A percentile compares a stretch with the other conserved stretches of the same genome.
Evolutionary conservation across 2,797 vertebrate species (phyloP).

Genomic region (Rhinophrynus dorsalis): DNA sequence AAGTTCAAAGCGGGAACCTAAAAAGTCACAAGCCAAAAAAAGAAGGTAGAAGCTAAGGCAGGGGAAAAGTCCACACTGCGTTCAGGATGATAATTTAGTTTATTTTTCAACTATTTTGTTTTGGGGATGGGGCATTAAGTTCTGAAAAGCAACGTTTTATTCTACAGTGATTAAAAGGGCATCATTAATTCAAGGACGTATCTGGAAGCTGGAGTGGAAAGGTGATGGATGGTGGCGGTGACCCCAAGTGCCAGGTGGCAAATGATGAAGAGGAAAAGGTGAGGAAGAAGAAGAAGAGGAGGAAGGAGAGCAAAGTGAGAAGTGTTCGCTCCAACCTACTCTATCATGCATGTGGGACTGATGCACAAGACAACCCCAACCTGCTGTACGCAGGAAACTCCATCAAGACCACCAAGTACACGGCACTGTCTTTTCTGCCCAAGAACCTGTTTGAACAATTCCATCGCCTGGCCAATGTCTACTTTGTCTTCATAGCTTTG

Average conservation of each 20-base stretch:
- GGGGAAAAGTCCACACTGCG: not conserved
- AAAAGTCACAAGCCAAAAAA: conserved; percentile 57
- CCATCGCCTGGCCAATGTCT: conserved; percentile 93
- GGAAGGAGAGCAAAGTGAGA: conserved; percentile 75
- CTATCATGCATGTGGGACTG: conserved; percentile 66
- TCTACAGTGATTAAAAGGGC: not conserved
- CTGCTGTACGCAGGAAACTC: conserved; percentile 79
- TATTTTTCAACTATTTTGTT: too few relatives aligned
- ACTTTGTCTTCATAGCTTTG: conserved; percentile 94
- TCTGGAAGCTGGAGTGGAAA: conserved; percentile 56
- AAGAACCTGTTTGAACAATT: conserved; percentile 98
- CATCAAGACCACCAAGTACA: conserved; percentile 96
- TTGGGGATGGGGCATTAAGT: not conserved
- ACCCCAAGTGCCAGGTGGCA: conserved; percentile 46
- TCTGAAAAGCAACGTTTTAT: not conserved
- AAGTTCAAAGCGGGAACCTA: conserved; percentile 57
- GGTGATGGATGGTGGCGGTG: conserved; percentile 63
- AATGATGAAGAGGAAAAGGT: conserved; percentile 38
- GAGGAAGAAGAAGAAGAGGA: conserved; percentile 68
- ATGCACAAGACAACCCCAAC: conserved; percentile 68
- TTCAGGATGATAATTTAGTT: not conserved
- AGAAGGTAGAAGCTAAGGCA: not conserved
- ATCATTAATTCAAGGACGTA: not conserved
- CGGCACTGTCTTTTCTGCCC: conserved; percentile 89
- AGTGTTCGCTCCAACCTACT: conserved; percentile 79